Evolutionary conservation across 1,140 invertebrate genomes (phyloP).

Genomic region (Chironomus tepperi): DNA sequence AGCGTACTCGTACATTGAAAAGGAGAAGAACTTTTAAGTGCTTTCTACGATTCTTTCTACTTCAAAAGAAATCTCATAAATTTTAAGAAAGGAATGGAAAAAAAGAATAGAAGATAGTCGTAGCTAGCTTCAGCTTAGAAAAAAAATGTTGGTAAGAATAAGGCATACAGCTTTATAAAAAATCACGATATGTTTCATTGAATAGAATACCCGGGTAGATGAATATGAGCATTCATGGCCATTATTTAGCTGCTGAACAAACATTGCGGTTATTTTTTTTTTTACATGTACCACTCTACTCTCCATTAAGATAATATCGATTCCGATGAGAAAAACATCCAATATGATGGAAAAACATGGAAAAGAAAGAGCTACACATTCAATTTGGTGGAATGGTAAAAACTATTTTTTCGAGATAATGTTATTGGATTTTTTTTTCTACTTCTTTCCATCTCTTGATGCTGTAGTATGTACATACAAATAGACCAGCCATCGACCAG

Average conservation of each 20-base stretch:
- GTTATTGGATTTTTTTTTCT: neutral
- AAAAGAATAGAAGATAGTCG: too few relatives aligned
- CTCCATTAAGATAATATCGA: conserved; percentile 24
- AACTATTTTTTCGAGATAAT: conserved; percentile 9
- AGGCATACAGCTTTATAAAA: neutral
- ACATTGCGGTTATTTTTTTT: conserved; percentile 10
- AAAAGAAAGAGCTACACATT: neutral
- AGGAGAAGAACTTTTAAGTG: too few relatives aligned
- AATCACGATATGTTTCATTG: neutral
- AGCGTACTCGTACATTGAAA: too few relatives aligned
- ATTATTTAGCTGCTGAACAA: conserved; percentile 14
- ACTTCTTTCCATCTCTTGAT: neutral
- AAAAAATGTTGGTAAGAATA: too few relatives aligned
- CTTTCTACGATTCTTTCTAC: too few relatives aligned
- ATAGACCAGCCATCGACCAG: too few relatives aligned
- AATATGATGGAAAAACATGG: conserved; percentile 6
- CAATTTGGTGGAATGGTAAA: neutral
- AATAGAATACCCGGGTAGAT: neutral
- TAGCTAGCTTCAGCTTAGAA: too few relatives aligned
- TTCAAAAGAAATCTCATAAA: too few relatives aligned
- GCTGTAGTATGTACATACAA: too few relatives aligned
- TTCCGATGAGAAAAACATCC: neutral
- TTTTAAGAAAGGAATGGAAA: too few relatives aligned
- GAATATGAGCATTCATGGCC: neutral
- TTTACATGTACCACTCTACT: neutral